phyloP scores from a whole-genome alignment of 2,113 vertebrate genomes.

The Excalfactoria chinensis region DNA sequence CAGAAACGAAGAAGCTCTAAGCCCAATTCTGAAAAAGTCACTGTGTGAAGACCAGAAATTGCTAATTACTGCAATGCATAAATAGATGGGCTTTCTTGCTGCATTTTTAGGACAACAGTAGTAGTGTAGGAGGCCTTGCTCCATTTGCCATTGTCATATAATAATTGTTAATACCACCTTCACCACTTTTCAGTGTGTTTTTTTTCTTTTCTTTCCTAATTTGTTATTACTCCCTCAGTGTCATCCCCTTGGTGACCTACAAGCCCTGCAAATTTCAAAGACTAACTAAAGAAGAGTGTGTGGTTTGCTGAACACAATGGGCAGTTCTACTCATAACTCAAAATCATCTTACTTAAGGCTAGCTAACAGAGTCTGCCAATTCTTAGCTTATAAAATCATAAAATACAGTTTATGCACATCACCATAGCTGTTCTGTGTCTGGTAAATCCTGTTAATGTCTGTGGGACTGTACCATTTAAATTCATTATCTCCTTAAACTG shows the following conservation, averaged over 20 bases:
- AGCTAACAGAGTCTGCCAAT: background rate
- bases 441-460: background rate
- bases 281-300: background rate
- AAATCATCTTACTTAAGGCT: background rate
- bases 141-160: background rate
- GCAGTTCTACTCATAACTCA: background rate
- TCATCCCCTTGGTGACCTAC: background rate
- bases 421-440: background rate
- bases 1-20: background rate
- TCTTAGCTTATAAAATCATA: slow-evolving; percentile 4
- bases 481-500: slow-evolving; percentile 20
- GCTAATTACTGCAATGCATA: background rate
- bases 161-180: background rate
- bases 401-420: background rate
- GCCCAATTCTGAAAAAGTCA: background rate
- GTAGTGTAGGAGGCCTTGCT: background rate
- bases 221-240: background rate
- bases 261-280: background rate
- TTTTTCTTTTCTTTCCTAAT: background rate
- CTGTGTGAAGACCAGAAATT: background rate
- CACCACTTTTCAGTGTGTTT: background rate
- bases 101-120: background rate
- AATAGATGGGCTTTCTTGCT: background rate
- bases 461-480: background rate
- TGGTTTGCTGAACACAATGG: background rate